phyloP scores from a whole-genome alignment of 2,113 vertebrate genomes.

The Leptodactylus fuscus region DNA sequence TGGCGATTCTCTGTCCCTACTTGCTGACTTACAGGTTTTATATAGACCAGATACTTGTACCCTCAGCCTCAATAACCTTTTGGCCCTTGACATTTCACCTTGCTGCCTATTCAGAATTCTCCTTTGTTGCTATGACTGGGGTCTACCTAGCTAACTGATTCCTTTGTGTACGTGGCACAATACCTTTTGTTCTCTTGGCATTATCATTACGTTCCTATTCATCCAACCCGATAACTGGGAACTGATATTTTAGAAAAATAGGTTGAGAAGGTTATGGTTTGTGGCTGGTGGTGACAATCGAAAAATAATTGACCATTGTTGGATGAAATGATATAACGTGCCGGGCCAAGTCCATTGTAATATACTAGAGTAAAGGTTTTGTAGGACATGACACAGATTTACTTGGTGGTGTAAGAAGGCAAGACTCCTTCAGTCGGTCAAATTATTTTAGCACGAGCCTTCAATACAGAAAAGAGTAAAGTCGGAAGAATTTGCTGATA shows the following conservation, averaged over 20 bases:
- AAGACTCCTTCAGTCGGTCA: too few relatives aligned
- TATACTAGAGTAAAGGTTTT: too few relatives aligned
- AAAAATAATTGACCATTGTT: neutral
- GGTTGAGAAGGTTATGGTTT: neutral
- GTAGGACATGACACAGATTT: too few relatives aligned
- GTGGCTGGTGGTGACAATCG: neutral
- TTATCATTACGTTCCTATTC: neutral
- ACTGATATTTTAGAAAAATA: neutral
- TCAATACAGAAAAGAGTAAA: too few relatives aligned
- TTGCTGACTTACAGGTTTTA: neutral
- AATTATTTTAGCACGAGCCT: too few relatives aligned
- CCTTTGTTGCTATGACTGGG: neutral
- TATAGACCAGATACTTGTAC: neutral
- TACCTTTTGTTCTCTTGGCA: neutral
- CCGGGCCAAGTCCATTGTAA: too few relatives aligned
- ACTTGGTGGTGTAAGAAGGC: too few relatives aligned
- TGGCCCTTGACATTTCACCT: neutral
- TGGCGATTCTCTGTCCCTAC: neutral
- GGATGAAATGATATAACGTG: neutral
- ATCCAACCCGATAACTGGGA: neutral
- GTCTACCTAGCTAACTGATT: neutral
- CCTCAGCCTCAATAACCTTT: neutral
- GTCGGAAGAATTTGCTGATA: too few relatives aligned
- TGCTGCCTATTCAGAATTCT: neutral
- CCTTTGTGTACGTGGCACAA: too few relatives aligned